Evolutionary conservation across 2,113 vertebrate genomes (phyloP).

Genomic region (Tachysurus vachellii): DNA sequence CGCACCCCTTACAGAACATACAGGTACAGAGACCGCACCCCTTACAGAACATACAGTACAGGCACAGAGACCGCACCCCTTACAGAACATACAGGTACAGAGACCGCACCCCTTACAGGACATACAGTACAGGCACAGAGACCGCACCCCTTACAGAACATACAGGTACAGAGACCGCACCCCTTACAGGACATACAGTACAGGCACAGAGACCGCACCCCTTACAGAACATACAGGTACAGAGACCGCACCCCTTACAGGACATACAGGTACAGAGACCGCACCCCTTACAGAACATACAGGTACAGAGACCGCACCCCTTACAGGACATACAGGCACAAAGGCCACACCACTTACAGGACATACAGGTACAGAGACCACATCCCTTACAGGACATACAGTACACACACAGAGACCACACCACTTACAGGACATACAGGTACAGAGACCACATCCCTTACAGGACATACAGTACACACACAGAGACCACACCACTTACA

Average conservation of each 20-base stretch:
- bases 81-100: too few relatives aligned
- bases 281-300: not conserved
- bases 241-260: not conserved
- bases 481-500: not conserved
- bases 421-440: not conserved
- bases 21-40: too few relatives aligned
- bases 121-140: too few relatives aligned
- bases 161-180: not conserved
- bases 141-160: too few relatives aligned
- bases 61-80: too few relatives aligned
- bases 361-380: not conserved
- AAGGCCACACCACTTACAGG: not conserved
- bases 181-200: not conserved
- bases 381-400: not conserved
- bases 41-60: too few relatives aligned
- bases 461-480: not conserved
- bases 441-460: not conserved
- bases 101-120: too few relatives aligned
- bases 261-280: not conserved
- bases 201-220: not conserved
- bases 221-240: not conserved
- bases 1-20: not conserved
- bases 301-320: not conserved
- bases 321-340: not conserved
- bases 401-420: not conserved